Base-by-base conservation (phyloP, 2,888 invertebrate genomes). In the Sinopyrophorus schimmeli region DNA sequence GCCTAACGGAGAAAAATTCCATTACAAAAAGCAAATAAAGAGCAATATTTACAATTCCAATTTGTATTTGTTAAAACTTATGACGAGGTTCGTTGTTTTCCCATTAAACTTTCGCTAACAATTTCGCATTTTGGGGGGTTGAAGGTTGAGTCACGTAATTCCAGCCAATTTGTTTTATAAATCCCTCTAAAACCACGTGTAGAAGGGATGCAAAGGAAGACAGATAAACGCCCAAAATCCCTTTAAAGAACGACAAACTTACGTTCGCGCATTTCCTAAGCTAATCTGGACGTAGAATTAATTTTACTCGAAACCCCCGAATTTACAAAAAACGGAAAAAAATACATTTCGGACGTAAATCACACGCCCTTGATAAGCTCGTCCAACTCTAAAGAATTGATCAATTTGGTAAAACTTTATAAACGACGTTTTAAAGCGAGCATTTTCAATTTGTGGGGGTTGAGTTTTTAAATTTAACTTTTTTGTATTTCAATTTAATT, bases 91-190 rank as follows among this genome's bases (percentile, higher is more conserved):
- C 14, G 28, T 44, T 44, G 17, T 37, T 44, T 44, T 26, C 9
- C 26, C 44, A 30, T 44, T 44, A 44, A 20, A 15, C 11, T 9
- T 23, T 28, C 16, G 26, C 28, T n/a, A 7, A 27, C 40, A 40
- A 40, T 30, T 31, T 44, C 21, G 27, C 27, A 11, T 35, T 11
- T 11, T 6, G 21, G 15, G 11, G 7, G 28, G 21, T 5, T 5
- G 28, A 28, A 37, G 44, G 44, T 44, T 32, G 27, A 11, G 21
- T 28, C 23, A 37, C 21, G 37, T 37, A 44, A 44, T 44, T 47
- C 38, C 47, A 31, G 18, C 31, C 47, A 47, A 47, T 47, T 47
- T 47, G 47, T 47, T 47, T 47, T 20, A 30, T 32, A 47, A 47
- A 47, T 47, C 47, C 35, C 39, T n/a, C 32, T 47, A 39, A 47